These are phyloP conservation scores for Phrynocephalus forsythii DNA, from an alignment of 2,797 vertebrate species.

Conservation along the genomic window DNA sequence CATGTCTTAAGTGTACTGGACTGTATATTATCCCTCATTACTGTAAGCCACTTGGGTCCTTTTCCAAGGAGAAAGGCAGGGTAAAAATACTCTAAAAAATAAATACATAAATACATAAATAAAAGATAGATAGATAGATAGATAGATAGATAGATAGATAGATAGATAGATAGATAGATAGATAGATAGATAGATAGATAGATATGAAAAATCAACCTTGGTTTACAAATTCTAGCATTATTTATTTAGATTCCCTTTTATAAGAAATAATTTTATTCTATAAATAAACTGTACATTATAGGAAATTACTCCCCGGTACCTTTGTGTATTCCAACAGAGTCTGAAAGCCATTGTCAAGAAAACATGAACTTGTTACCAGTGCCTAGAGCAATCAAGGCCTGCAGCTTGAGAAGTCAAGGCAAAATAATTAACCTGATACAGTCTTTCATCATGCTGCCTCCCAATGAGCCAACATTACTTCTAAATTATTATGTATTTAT, in stretches of 20 bases:
- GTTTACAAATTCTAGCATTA: conserved; percentile 30
- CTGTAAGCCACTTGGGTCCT: too few species aligned
- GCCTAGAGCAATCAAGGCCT: conserved; percentile 69
- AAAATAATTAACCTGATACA: conserved; percentile 79
- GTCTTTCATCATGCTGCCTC: conserved; percentile 49
- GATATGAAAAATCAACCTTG: conserved; percentile 12
- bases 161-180: too few species aligned
- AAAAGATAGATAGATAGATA: too few species aligned
- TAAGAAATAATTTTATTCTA: conserved; percentile 63
- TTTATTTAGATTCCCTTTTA: conserved; percentile 63
- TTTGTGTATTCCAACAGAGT: conserved; percentile 75
- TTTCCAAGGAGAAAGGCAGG: too few species aligned
- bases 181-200: too few species aligned
- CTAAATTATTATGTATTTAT: conserved; percentile 46
- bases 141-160: too few species aligned
- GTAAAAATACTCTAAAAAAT: too few species aligned
- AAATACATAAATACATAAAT: too few species aligned
- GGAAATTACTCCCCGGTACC: conserved; percentile 62
- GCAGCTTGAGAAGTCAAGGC: conserved; percentile 75
- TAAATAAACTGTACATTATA: conserved; percentile 72
- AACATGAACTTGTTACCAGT: conserved; percentile 77
- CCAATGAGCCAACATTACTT: conserved; percentile 15
- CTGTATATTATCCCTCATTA: too few species aligned
- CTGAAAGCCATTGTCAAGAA: conserved; percentile 83
- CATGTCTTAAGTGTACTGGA: too few species aligned